A percentile compares a stretch with the other conserved stretches of the same genome.
These are phyloP conservation scores for Coregonus clupeaformis DNA, from an alignment of 2,113 vertebrate genomes.

Conservation along the genomic window DNA sequence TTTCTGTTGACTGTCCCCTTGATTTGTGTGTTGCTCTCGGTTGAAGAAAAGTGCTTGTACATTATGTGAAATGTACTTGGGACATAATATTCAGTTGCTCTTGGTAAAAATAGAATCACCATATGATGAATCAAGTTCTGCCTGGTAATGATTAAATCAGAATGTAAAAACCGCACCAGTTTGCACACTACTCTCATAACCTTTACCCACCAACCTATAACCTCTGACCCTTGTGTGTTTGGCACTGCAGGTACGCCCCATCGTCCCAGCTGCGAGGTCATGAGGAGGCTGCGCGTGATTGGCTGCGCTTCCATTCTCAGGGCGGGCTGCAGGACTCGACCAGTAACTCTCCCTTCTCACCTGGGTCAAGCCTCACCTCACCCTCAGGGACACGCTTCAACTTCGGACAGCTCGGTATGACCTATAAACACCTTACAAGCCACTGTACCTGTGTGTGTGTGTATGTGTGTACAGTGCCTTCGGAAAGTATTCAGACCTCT, in stretches of 20 bases:
- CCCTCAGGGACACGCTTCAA: conserved; percentile 94
- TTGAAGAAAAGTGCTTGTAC: conserved; percentile 29
- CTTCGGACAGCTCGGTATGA: conserved; percentile 91
- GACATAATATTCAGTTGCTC: too few species aligned
- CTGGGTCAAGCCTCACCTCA: conserved; percentile 92
- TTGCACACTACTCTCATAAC: background rate
- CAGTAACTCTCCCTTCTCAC: conserved; percentile 91
- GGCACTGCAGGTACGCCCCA: conserved; percentile 82
- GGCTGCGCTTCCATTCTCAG: conserved; percentile 92
- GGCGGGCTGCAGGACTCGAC: conserved; percentile 91
- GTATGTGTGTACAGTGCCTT: too few species aligned
- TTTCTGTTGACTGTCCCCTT: conserved; percentile 6
- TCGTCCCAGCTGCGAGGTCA: conserved; percentile 88
- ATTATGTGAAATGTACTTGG: too few species aligned
- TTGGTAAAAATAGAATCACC: too few species aligned
- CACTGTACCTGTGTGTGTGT: background rate
- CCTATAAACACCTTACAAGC: background rate
- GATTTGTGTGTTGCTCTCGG: conserved; percentile 34
- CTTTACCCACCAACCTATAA: background rate
- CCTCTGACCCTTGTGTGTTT: conserved; percentile 15
- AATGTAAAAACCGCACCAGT: too few species aligned
- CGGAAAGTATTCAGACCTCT: too few species aligned
- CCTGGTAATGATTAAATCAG: too few species aligned
- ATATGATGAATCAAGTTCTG: too few species aligned
- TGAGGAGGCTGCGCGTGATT: conserved; percentile 91